Evolutionary conservation across 2,888 invertebrate species (phyloP).

Genomic region (Cantharis flavilabris): DNA sequence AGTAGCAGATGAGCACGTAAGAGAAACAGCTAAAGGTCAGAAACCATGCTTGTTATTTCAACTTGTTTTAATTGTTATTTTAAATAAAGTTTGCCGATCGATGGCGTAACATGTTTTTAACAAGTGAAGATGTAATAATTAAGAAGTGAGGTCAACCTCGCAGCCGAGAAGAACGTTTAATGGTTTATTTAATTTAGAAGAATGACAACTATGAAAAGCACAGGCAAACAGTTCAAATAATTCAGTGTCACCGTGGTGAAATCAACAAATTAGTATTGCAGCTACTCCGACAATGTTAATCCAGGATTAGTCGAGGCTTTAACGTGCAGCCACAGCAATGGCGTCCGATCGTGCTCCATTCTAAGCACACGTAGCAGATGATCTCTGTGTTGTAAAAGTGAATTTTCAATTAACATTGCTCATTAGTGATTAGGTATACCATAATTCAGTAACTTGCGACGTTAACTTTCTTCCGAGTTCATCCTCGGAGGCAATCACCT

Average conservation of each 20-base stretch:
- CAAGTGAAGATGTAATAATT: background rate
- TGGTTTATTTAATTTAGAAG: slow-evolving; percentile 19
- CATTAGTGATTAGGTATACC: background rate
- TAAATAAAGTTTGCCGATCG: background rate
- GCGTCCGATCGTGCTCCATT: slow-evolving; percentile 31
- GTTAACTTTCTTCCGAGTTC: background rate
- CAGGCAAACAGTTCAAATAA: slow-evolving; percentile 47
- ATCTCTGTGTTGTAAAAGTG: background rate
- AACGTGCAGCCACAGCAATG: slow-evolving; percentile 51
- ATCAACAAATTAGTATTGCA: slow-evolving; percentile 59
- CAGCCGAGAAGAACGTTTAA: slow-evolving; percentile 32
- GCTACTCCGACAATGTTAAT: slow-evolving; percentile 56
- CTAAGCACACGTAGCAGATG: slow-evolving; percentile 10
- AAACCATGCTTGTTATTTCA: slow-evolving; percentile 1
- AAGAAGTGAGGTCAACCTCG: background rate
- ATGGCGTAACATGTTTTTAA: background rate
- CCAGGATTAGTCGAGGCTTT: slow-evolving; percentile 55
- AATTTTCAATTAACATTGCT: slow-evolving; percentile 1
- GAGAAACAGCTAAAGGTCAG: slow-evolving; percentile 41
- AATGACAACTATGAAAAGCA: slow-evolving; percentile 27
- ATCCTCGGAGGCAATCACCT: slow-evolving; percentile 6
- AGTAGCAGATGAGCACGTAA: slow-evolving; percentile 45
- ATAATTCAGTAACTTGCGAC: background rate
- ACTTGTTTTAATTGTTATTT: background rate
- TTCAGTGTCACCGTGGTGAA: slow-evolving; percentile 56